Conservation (phyloP, 2,797 vertebrate genomes). For the Echiichthys vipera region DNA sequence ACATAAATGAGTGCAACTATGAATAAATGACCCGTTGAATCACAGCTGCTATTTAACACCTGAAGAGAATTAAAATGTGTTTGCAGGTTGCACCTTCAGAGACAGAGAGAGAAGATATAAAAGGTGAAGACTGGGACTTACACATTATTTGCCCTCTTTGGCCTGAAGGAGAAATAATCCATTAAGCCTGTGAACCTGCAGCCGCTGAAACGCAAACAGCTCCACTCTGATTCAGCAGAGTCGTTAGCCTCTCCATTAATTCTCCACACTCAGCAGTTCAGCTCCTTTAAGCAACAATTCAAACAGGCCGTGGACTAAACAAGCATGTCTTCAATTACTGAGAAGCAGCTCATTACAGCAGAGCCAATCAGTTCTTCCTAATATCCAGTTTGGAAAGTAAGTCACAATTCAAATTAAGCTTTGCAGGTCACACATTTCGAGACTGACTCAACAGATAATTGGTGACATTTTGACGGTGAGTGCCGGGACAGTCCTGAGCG, state of each 20-base stretch:
- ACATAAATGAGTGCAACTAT: constrained; percentile 34
- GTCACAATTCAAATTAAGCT: constrained; percentile 5
- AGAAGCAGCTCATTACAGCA: constrained; percentile 21
- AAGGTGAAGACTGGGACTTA: not conserved
- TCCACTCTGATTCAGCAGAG: constrained; percentile 40
- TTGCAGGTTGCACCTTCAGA: constrained; percentile 3
- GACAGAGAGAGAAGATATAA: not conserved
- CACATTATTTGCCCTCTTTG: constrained; percentile 19
- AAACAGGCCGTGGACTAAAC: constrained; percentile 26
- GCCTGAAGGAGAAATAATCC: constrained; percentile 33
- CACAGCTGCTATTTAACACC: not conserved
- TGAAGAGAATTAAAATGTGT: constrained; percentile 22
- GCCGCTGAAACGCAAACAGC: constrained; percentile 46
- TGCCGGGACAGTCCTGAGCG: not conserved
- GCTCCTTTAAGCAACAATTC: constrained; percentile 16
- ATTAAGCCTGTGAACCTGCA: constrained; percentile 56
- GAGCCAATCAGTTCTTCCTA: not conserved
- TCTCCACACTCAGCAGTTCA: constrained; percentile 30
- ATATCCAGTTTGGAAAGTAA: not conserved
- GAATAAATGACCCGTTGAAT: constrained; percentile 32
- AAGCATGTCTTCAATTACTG: constrained; percentile 10
- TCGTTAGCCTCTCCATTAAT: constrained; percentile 48
- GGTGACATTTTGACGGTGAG: constrained; percentile 42
- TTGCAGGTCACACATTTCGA: constrained; percentile 15
- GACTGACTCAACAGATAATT: constrained; percentile 26